Conservation (phyloP, 2,113 vertebrate genomes). For the Panthera uncia region DNA sequence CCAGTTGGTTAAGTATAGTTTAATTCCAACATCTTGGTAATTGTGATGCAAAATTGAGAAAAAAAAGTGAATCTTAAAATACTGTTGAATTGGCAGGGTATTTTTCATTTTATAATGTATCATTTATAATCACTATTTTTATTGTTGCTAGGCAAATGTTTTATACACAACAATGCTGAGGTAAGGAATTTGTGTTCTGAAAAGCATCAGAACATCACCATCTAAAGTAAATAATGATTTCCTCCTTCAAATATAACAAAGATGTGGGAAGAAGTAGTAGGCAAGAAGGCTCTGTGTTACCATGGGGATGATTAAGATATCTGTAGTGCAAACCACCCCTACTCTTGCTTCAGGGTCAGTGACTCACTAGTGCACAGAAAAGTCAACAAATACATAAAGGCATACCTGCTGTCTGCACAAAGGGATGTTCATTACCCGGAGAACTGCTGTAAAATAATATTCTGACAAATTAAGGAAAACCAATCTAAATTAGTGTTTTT, state of each 20-base stretch:
- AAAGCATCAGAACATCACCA: conserved; percentile 15
- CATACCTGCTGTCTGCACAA: background rate
- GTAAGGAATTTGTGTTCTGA: conserved; percentile 29
- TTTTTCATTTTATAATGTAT: conserved; percentile 30
- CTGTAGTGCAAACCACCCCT: background rate
- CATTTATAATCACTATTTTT: conserved; percentile 8
- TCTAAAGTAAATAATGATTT: conserved; percentile 59
- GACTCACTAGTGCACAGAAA: conserved; percentile 41
- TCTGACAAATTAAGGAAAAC: conserved; percentile 31
- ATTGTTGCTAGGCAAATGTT: conserved; percentile 28
- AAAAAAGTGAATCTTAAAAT: conserved; percentile 10
- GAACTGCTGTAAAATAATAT: conserved; percentile 39
- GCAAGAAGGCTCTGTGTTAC: conserved; percentile 25
- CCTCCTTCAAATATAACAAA: conserved; percentile 50
- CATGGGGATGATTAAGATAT: background rate
- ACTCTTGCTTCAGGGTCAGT: conserved; percentile 26
- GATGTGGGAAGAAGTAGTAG: background rate
- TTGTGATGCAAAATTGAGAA: background rate
- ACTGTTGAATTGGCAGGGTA: background rate
- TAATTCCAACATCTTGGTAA: conserved; percentile 19
- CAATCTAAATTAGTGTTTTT: conserved; percentile 5
- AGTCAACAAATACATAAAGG: conserved; percentile 2
- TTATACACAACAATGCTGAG: conserved; percentile 9
- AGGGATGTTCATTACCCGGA: background rate
- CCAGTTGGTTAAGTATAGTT: background rate